Evolutionary conservation across 2,888 invertebrate species (phyloP).

Genomic region (Allolobophora icterica): DNA sequence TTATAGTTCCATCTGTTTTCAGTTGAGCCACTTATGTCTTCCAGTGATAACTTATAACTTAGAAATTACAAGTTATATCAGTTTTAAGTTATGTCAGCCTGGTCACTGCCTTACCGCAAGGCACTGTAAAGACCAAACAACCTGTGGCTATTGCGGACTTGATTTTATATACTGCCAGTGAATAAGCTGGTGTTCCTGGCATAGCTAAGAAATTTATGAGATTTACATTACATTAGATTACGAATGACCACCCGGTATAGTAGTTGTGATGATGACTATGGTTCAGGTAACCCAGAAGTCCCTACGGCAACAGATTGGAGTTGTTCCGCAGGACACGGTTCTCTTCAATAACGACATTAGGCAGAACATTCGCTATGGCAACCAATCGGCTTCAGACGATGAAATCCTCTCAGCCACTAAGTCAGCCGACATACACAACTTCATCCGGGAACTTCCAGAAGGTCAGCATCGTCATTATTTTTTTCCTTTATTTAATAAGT

Average conservation of each 20-base stretch:
- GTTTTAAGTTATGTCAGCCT: too few relatives aligned
- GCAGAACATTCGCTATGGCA: slow-evolving; percentile 93
- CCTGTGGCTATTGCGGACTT: too few relatives aligned
- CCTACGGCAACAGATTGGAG: slow-evolving; percentile 67
- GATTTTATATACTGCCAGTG: too few relatives aligned
- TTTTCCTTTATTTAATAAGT: not conserved
- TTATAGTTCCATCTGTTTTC: too few relatives aligned
- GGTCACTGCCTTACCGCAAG: too few relatives aligned
- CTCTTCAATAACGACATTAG: slow-evolving; percentile 87
- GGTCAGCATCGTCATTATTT: slow-evolving; percentile 58
- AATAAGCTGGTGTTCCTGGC: too few relatives aligned
- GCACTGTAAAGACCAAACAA: too few relatives aligned
- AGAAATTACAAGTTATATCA: too few relatives aligned
- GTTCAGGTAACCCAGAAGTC: slow-evolving; percentile 66
- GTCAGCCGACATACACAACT: slow-evolving; percentile 91
- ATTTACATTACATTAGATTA: not conserved
- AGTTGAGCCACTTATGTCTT: too few relatives aligned
- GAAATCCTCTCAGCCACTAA: slow-evolving; percentile 88
- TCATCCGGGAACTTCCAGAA: slow-evolving; percentile 88
- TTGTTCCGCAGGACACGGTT: slow-evolving; percentile 80
- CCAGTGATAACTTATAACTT: too few relatives aligned
- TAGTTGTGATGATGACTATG: not conserved
- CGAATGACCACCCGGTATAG: not conserved
- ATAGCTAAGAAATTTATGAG: too few relatives aligned
- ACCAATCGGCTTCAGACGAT: slow-evolving; percentile 77